Conservation (phyloP, 2,888 invertebrate genomes). For the Fissipunctia ypsillon region DNA sequence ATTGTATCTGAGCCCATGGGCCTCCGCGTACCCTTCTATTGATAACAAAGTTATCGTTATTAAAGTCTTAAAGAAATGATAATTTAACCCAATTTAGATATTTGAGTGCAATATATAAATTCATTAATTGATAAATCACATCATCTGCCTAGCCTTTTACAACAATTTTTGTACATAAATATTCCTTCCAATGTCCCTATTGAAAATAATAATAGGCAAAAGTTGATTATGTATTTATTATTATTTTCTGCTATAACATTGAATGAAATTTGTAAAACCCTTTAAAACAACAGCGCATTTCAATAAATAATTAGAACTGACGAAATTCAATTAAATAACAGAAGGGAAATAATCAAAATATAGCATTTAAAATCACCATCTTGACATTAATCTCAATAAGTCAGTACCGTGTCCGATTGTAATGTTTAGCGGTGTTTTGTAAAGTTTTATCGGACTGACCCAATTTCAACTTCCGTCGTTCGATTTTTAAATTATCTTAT, state of each 20-base stretch:
- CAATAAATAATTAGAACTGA: neutral
- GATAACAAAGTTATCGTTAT: neutral
- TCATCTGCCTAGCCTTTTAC: neutral
- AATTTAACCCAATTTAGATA: too few species aligned
- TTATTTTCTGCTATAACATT: neutral
- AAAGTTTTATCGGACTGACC: too few species aligned
- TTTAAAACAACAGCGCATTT: neutral
- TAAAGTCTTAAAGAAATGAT: too few species aligned
- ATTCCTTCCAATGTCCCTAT: neutral
- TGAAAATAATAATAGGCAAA: neutral
- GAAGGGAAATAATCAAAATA: constrained; percentile 28
- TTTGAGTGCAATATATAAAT: too few species aligned
- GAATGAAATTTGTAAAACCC: neutral
- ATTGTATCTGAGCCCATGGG: too few species aligned
- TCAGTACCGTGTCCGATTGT: too few species aligned
- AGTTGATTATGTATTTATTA: neutral
- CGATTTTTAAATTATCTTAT: too few species aligned
- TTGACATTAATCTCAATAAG: too few species aligned
- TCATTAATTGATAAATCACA: neutral
- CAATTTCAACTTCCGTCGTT: too few species aligned
- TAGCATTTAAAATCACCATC: constrained; percentile 15
- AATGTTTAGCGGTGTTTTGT: too few species aligned
- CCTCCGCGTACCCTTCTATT: too few species aligned
- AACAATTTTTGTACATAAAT: neutral
- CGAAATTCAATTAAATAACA: constrained; percentile 12